phyloP scores from a whole-genome alignment of 2,797 vertebrate species.

The Xerus rutilus region DNA sequence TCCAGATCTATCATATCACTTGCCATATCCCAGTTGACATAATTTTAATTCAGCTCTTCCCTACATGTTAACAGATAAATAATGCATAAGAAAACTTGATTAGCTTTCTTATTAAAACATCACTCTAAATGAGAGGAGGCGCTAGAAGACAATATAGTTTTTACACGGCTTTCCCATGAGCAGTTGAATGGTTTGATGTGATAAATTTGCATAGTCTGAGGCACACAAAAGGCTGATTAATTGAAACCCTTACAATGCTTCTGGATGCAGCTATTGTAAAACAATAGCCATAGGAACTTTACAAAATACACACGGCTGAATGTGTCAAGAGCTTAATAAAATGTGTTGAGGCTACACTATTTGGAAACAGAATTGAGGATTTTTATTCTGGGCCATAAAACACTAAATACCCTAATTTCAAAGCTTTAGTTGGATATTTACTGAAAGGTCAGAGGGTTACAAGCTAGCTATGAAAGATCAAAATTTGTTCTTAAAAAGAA shows the following conservation, averaged over 20 bases:
- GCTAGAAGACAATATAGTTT: conserved; percentile 95
- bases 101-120: conserved; percentile 99
- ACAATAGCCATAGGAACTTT: conserved; percentile 94
- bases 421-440: conserved; percentile 87
- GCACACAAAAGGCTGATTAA: conserved; percentile 99
- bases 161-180: conserved; percentile 97
- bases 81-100: conserved; percentile 93
- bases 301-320: conserved; percentile 93
- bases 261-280: conserved; percentile 93
- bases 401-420: conserved; percentile 88
- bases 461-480: conserved; percentile 82
- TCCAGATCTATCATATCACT: conserved; percentile 86
- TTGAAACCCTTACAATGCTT: conserved; percentile 96
- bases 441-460: conserved; percentile 90
- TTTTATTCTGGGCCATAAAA: conserved; percentile 91
- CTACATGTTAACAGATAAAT: conserved; percentile 89
- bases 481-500: conserved; percentile 81
- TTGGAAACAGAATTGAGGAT: conserved; percentile 89
- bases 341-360: conserved; percentile 88
- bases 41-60: conserved; percentile 83
- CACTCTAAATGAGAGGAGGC: conserved; percentile 95
- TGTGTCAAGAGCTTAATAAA: conserved; percentile 89
- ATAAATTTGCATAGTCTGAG: conserved; percentile 99
- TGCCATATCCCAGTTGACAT: conserved; percentile 87
- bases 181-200: conserved; percentile 95